phyloP scores from a whole-genome alignment of 2,113 vertebrate species.

The Melanocharis versteri region DNA sequence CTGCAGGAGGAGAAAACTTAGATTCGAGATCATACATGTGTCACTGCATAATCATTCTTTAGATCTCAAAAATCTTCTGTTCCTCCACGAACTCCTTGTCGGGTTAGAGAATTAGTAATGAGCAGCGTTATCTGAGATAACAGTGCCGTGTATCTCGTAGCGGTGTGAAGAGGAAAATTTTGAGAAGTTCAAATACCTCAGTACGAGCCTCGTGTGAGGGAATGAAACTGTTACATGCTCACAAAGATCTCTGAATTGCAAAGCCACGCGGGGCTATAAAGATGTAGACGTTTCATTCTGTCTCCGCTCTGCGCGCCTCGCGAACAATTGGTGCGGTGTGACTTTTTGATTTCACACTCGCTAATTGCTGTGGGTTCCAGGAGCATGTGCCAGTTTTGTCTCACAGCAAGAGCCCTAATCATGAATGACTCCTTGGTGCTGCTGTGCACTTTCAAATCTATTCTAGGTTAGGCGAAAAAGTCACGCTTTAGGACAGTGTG shows the following conservation, averaged over 20 bases:
- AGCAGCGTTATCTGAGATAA: background rate
- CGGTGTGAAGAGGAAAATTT: background rate
- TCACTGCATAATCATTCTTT: background rate
- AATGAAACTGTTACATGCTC: background rate
- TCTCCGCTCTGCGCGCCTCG: background rate
- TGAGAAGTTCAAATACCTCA: background rate
- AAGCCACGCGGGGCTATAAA: background rate
- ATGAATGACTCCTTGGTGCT: background rate
- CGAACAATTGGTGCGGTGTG: background rate
- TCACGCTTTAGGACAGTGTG: background rate
- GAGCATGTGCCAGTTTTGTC: background rate
- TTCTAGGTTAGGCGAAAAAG: background rate
- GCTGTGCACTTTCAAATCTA: background rate
- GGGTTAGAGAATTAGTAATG: background rate
- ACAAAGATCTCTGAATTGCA: background rate
- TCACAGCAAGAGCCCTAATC: background rate
- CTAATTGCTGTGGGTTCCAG: background rate
- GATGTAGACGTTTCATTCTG: background rate
- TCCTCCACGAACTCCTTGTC: background rate
- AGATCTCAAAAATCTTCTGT: background rate
- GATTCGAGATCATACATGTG: background rate
- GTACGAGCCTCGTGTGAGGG: background rate
- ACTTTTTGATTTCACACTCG: constrained; percentile 2
- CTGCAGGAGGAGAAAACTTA: background rate
- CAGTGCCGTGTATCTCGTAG: accelerated